Evolutionary conservation across 1,140 invertebrate genomes (phyloP).

Genomic region (Microplitis mediator): DNA sequence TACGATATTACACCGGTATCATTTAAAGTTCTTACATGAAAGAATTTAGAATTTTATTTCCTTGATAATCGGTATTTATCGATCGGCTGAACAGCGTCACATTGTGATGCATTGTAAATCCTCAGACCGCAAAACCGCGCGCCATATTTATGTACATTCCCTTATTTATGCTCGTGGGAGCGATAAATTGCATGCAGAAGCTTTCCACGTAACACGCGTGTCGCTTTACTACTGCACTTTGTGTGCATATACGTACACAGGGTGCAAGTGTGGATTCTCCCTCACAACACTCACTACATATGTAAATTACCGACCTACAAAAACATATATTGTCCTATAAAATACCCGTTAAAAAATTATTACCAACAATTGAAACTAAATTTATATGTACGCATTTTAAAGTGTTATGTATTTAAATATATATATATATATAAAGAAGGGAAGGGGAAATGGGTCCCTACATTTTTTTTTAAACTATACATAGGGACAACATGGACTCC

Average conservation of each 20-base stretch:
- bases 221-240: background rate
- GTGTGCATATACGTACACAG: background rate
- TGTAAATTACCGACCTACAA: too few relatives aligned
- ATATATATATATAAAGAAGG: too few relatives aligned
- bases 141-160: slow-evolving; percentile 23
- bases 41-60: background rate
- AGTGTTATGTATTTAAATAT: too few relatives aligned
- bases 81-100: background rate
- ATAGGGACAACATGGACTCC: too few relatives aligned
- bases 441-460: too few relatives aligned
- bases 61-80: background rate
- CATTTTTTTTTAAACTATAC: too few relatives aligned
- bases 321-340: too few relatives aligned
- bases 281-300: background rate
- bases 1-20: background rate
- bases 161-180: slow-evolving; percentile 24
- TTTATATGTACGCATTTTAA: too few relatives aligned
- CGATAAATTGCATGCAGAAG: slow-evolving; percentile 25
- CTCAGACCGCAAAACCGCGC: slow-evolving; percentile 15
- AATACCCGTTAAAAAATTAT: too few relatives aligned
- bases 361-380: too few relatives aligned
- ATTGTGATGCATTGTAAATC: slow-evolving; percentile 19
- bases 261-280: too few relatives aligned
- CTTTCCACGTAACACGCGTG: slow-evolving; percentile 19
- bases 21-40: background rate